phyloP scores from a whole-genome alignment of 1,140 invertebrate genomes.

The Drosophila tropicalis region DNA sequence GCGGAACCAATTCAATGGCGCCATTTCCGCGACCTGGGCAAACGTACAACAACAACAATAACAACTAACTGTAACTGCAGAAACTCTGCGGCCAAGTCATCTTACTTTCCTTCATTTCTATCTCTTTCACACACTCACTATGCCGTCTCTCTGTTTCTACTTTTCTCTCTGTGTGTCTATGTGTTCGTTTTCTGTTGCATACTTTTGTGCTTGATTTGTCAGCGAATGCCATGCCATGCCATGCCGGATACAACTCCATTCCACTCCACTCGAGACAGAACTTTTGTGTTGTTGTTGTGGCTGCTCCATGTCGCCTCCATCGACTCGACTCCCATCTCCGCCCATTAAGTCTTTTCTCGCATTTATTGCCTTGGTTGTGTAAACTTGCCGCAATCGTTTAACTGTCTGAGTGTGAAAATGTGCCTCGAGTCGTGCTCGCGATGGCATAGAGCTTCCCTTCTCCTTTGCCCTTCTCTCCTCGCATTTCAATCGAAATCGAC shows the following conservation, averaged over 20 bases:
- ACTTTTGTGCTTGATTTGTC: conserved; percentile 29
- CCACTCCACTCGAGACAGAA: not conserved
- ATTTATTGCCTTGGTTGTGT: conserved; percentile 25
- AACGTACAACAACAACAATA: conserved; percentile 12
- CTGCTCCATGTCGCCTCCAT: not conserved
- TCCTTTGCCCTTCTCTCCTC: too few relatives aligned
- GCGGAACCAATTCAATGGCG: conserved; percentile 61
- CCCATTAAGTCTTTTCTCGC: conserved; percentile 12
- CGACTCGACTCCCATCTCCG: not conserved
- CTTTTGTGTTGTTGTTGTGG: conserved; percentile 8
- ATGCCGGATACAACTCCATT: conserved; percentile 4
- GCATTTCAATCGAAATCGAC: too few relatives aligned
- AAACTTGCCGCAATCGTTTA: conserved; percentile 49
- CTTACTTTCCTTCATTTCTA: conserved; percentile 18
- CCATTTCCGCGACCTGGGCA: conserved; percentile 41
- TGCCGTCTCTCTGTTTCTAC: not conserved
- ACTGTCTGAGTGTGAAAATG: conserved; percentile 29
- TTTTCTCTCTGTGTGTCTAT: not conserved
- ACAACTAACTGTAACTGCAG: conserved; percentile 41
- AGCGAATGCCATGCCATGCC: not conserved
- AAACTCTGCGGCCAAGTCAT: conserved; percentile 53
- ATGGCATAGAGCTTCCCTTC: not conserved
- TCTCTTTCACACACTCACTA: not conserved
- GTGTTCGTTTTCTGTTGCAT: conserved; percentile 28
- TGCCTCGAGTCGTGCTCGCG: not conserved